Evolutionary conservation across 2,888 invertebrate species (phyloP), one percentile per base, ranked within the genome.

Genomic region (Lysandra coridon): DNA sequence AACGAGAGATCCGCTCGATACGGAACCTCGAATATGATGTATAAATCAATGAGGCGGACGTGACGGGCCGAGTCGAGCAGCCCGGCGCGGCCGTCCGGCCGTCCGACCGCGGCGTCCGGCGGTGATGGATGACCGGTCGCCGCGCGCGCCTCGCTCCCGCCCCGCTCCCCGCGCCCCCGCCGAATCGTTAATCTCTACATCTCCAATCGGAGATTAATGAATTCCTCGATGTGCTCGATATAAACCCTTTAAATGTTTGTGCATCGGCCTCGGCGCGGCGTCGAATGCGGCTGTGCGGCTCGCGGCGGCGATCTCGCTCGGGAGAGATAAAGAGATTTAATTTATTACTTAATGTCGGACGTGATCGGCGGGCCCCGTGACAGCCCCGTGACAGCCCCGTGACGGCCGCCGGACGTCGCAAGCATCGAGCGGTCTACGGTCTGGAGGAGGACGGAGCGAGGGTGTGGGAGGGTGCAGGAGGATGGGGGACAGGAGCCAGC

Each of bases 31-130:
- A 76, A 76, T 76, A 76, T 76, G 76, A 76, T 76, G 76, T 76
- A 76, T 76, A 76, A 76, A 76, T 76, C 76, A 76, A 76, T 76
- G 76, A 53, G 30, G 76, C 76, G 76, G 53, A 76, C 49, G 76
- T 53, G 76, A 76, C 53, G 53, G 53, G 33, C 33, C 49, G n/a
- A 75, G 75, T 53, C 53, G 14, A 75, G 49, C 1, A 49, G 30
- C 30, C 37, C 69, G 69, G 69, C 33, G 30, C 30, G 64, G 64
- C 30, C 64, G 10, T 44, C 14, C 14, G 14, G 6, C 12, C 14
- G 69, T 37, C 69, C 33, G 69, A 2, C 7, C 37, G 6, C 33
- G 69, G 2, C 64, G 33, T 30, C 33, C 69, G 69, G 33, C 69
- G 30, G 62, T 64, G 69, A 69, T 69, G 69, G 33, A 10, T 23